Evolutionary conservation across 2,888 invertebrate species (phyloP), one percentile per base, ranked within the genome.

Genomic region (Chrysina gloriosa): DNA sequence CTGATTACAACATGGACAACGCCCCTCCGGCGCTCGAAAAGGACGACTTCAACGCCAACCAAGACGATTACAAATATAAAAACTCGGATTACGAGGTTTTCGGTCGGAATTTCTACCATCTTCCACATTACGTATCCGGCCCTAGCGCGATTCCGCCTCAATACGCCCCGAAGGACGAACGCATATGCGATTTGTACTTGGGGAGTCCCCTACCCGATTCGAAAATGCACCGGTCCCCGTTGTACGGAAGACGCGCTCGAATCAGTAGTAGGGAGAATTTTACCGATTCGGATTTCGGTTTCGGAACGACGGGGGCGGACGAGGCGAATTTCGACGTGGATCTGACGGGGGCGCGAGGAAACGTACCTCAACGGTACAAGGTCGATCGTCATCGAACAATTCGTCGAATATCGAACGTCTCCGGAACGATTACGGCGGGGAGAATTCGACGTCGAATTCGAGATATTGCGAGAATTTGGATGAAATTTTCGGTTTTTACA

Each of bases 121-220:
- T 80, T 67, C 77, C 80, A 7, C 76, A 77, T 48, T 78, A 78
- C 47, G 72, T 78, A 36, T 73, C 79, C 6, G 74, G 77, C 0
- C 79, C 80, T 1, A 76, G 78, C 66, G 77, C 80, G 14, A 77
- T 78, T 52, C 77, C 80, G 25, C 77, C 77, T 2, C 77, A 80
- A 65, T 79, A 78, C 70, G 77, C 78, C 4, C 78, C 80, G 3
- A 79, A 79, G 67, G 77, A 74, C 73, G 69, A 76, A 70, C 42
- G 77, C 23, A 73, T 79, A 19, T 78, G 77, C 68, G 79, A 80
- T 68, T 77, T 79, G 29, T 80, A 78, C 71, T 76, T 79, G 64
- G 77, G 77, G 11, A 77, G 77, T 63, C 73, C 75, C 21, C 71
- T 74, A 65, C 67, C 71, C n/a, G 71, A 71, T 14, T 67, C 72